A percentile compares a stretch with the other conserved stretches of the same genome.
phyloP scores from a whole-genome alignment of 2,888 invertebrate species.

The Morinoia aosen region DNA sequence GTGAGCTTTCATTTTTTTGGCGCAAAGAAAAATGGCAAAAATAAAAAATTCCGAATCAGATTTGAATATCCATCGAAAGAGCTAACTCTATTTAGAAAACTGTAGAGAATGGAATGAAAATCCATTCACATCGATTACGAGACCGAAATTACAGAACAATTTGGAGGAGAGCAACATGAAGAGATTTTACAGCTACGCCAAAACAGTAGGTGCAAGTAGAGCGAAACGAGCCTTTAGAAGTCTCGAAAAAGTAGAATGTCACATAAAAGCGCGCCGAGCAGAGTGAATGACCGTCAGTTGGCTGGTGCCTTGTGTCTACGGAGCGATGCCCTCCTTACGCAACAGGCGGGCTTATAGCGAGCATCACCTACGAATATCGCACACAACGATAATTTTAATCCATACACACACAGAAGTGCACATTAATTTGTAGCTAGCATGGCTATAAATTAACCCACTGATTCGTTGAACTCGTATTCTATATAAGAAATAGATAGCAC shows the following conservation, averaged over 20 bases:
- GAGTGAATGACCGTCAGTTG: constrained; percentile 30
- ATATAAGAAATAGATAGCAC: too few relatives aligned
- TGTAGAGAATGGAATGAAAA: neutral
- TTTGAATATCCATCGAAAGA: neutral
- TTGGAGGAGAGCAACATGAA: neutral
- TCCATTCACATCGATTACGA: neutral
- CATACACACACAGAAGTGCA: neutral
- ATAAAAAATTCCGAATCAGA: neutral
- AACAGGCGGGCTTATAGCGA: neutral
- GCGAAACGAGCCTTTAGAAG: neutral
- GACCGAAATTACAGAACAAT: neutral
- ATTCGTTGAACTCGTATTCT: too few relatives aligned
- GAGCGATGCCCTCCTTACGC: constrained; percentile 15
- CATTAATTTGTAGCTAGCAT: too few relatives aligned
- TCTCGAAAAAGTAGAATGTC: neutral
- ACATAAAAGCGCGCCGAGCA: neutral
- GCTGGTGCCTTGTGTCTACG: neutral
- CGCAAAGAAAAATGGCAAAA: neutral
- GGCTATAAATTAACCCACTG: neutral
- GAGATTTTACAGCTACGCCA: neutral
- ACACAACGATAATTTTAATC: neutral
- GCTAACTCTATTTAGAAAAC: neutral
- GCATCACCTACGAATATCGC: neutral
- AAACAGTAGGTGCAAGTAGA: neutral
- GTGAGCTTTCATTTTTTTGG: neutral